These are phyloP conservation scores for Piscicola geometra DNA, from an alignment of 2,888 invertebrate species.

Conservation along the genomic window DNA sequence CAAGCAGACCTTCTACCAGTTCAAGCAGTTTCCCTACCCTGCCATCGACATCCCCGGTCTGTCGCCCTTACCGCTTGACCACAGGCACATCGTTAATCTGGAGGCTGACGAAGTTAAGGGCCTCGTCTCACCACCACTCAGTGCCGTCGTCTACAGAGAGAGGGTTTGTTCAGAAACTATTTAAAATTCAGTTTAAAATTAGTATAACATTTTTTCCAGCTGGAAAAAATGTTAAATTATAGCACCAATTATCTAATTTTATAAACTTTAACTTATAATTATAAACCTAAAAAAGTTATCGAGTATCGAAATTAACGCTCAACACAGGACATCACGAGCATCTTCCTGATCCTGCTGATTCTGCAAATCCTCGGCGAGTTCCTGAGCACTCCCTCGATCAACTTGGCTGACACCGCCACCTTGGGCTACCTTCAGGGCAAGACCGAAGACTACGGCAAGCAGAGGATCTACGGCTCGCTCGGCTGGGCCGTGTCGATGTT, in stretches of 20 bases:
- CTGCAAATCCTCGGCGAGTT: slow-evolving; percentile 94
- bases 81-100: slow-evolving; percentile 46
- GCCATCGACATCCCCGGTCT: slow-evolving; percentile 41
- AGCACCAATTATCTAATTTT: too few species aligned
- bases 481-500: slow-evolving; percentile 99
- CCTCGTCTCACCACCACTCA: slow-evolving; percentile 73
- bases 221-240: too few species aligned
- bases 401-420: slow-evolving; percentile 69
- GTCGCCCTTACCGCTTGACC: slow-evolving; percentile 46
- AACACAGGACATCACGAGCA: slow-evolving; percentile 80
- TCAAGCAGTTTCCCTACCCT: slow-evolving; percentile 41
- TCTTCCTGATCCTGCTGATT: slow-evolving; percentile 81
- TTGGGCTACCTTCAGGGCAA: slow-evolving; percentile 71
- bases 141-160: slow-evolving; percentile 81
- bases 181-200: too few species aligned
- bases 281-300: too few species aligned
- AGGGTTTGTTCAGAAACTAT: slow-evolving; percentile 11
- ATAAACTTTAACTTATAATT: too few species aligned
- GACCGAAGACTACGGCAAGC: slow-evolving; percentile 73
- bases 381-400: slow-evolving; percentile 89
- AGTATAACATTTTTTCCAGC: too few species aligned
- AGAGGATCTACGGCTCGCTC: slow-evolving; percentile 93
- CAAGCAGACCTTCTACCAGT: slow-evolving; percentile 33
- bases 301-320: too few species aligned
- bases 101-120: slow-evolving; percentile 45